Percentiles rank a stretch among this genome's conserved stretches.
Conservation (phyloP, 2,797 vertebrate species). For the Intellagama lesueurii region DNA sequence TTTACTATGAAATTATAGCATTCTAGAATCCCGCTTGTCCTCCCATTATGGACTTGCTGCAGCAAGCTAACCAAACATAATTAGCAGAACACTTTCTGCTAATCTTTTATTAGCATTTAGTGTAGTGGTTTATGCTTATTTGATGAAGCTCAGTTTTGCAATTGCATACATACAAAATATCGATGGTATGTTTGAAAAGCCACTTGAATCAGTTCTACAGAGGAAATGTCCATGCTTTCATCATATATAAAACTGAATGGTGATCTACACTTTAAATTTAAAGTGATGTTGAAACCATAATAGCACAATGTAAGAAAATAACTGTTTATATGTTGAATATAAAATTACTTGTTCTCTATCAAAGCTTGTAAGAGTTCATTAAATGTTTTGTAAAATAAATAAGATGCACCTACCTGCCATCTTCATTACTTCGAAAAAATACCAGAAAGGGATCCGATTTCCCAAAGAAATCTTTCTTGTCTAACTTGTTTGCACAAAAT, state of each 20-base stretch:
- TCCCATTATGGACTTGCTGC: not conserved
- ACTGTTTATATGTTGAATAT: not conserved
- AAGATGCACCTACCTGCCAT: slow-evolving; percentile 86
- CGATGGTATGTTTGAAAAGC: not conserved
- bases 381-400: not conserved
- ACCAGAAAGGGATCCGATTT: slow-evolving; percentile 88
- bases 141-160: not conserved
- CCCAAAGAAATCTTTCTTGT: slow-evolving; percentile 96
- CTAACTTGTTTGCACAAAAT: slow-evolving; percentile 93
- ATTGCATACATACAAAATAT: not conserved
- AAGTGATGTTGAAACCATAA: not conserved
- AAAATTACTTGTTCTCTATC: not conserved
- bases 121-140: not conserved
- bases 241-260: not conserved
- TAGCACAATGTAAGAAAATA: not conserved
- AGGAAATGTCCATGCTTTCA: not conserved
- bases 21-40: not conserved
- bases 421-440: slow-evolving; percentile 93
- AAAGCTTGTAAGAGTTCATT: not conserved
- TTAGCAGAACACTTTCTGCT: not conserved
- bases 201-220: not conserved
- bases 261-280: not conserved
- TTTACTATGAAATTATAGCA: not conserved
- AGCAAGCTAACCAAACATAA: not conserved
- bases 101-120: not conserved